Base-by-base conservation (phyloP, 2,113 vertebrate species). In the Leucosticte australis region DNA sequence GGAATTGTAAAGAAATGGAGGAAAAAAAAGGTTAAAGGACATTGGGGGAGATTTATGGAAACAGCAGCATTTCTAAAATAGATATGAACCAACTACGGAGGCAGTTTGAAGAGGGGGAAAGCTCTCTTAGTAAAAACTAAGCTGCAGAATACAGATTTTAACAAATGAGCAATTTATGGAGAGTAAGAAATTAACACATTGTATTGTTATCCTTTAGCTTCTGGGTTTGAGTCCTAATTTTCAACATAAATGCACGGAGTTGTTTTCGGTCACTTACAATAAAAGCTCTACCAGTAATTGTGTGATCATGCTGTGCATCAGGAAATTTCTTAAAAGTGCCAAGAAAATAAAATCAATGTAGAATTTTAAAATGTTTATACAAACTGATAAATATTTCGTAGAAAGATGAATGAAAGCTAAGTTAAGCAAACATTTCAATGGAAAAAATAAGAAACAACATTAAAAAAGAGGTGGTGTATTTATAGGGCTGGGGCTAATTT, bases 281-380 rank as follows among this genome's bases (percentile, higher is more conserved):
- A 83, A 90, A 90, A 90, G 59, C 63, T 80, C 50, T 57, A 79
- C 53, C 71, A 95, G 88, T 74, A 94, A 94, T 50, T 90, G 71
- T 69, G 67, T 46, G 67, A 65, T 33, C 90, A 90, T 30, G 87
- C 74, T 94, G 95, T 85, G 75, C 70, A 91, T 94, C 74, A 85
- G 93, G 93, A 87, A 95, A 84, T 83, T 79, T 92, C 74, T 94
- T 85, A 27, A 5, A 87, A 90, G 82, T 42, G 82, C 69, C 85
- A 80, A 76, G 55, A 85, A 47, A 89, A 68, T 70, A 88, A 83
- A 89, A 76, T 65, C 77, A 76, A 56, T 59, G 78, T 44, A 73
- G 70, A 95, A 84, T 93, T 94, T 92, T 70, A 71, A 96, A 47
- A 30, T 60, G 46, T 92, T 94, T 95, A 84, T 37, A 69, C 31